Evolutionary conservation across 2,797 vertebrate genomes (phyloP).

Genomic region (Fundulus diaphanus): DNA sequence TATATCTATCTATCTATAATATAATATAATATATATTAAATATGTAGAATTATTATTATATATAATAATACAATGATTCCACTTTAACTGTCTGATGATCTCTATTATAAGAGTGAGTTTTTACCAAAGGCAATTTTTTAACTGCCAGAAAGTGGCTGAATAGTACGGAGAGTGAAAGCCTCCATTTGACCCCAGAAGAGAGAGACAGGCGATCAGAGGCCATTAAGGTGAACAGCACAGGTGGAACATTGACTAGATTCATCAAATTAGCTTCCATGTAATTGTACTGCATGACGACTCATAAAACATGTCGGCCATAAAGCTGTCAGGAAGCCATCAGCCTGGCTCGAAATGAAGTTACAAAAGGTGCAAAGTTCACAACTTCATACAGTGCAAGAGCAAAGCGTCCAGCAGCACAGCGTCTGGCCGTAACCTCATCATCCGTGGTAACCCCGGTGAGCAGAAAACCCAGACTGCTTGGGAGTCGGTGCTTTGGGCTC

Average conservation of each 20-base stretch:
- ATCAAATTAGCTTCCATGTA: constrained; percentile 94
- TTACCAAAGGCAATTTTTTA: constrained; percentile 40
- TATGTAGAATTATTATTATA: no score
- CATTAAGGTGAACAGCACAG: constrained; percentile 84
- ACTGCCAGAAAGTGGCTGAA: constrained; percentile 78
- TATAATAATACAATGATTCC: no score
- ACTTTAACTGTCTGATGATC: constrained; percentile 21
- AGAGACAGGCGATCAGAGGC: constrained; percentile 85
- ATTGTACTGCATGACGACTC: constrained; percentile 91
- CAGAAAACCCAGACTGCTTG: not conserved
- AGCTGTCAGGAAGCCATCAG: constrained; percentile 93
- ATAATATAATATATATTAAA: no score
- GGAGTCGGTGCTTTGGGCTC: not conserved
- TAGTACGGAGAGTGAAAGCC: constrained; percentile 84
- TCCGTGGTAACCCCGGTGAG: constrained; percentile 30
- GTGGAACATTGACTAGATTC: constrained; percentile 92
- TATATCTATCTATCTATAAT: no score
- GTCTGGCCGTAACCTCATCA: constrained; percentile 40
- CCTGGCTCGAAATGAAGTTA: constrained; percentile 90
- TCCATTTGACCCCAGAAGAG: constrained; percentile 83
- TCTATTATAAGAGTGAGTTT: constrained; percentile 37
- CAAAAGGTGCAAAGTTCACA: constrained; percentile 84
- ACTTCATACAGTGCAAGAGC: constrained; percentile 84
- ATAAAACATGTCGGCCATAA: constrained; percentile 89
- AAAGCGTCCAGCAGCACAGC: constrained; percentile 77